Evolutionary conservation across 2,797 vertebrate species (phyloP), one percentile per base, ranked within the genome.

Genomic region (Columba guinea): DNA sequence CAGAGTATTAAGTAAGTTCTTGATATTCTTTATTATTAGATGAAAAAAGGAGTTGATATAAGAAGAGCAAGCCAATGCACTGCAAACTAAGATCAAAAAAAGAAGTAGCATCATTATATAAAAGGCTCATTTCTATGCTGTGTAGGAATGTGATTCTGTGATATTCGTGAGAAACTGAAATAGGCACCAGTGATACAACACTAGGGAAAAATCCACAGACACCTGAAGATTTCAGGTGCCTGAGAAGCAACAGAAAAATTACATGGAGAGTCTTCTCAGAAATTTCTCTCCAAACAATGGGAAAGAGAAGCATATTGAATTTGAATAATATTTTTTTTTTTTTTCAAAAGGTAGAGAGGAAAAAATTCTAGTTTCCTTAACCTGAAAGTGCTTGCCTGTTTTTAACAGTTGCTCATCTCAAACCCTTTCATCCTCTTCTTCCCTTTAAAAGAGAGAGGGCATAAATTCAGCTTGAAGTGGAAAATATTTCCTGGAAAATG

Each of bases 401-500:
- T 82, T 70, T 21, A 93, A 63, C 4, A 32, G 13, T 32, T 80
- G 28, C 63, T 76, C 11, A 8, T 63, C 59, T 79, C 52, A 63
- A 81, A 70, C 8, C 5, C 11, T 77, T 87, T 92, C 19, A 77
- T 63, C 8, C 3, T 69, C 19, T 60, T 90, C 81, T 77, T 39
- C 13, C 6, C 16, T 28, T 79, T 70, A 55, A 90, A 88, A 78
- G 32, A 68, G 6, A 35, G 24, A 76, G 4, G 12, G 1, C 7
- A 32, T 49, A 71, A 89, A 59, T 8, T 84, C n/a, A 86, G 5
- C 5, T 19, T 79, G 9, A 7, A 64, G n/a, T 8, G 6, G 16
- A 69, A 97, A 85, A 79, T 70, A 73, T 51, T 79, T 89, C 49
- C 27, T 67, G 64, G n/a, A 90, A 80, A 19, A 9, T 32, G 28